Evolutionary conservation across 2,113 vertebrate genomes (phyloP).

Genomic region (Mesocricetus auratus): DNA sequence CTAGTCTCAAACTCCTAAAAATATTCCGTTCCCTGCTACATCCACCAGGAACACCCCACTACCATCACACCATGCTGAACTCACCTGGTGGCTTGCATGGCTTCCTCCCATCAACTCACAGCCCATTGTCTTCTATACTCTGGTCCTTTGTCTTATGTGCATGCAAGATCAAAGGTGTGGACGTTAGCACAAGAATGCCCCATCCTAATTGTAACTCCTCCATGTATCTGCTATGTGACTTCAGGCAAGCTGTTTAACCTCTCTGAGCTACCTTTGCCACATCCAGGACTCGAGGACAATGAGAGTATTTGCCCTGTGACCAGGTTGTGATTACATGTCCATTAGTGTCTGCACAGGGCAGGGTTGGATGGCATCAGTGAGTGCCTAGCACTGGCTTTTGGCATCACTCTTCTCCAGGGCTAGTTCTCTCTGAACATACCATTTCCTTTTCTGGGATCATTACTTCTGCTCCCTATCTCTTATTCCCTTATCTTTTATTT

Average conservation of each 20-base stretch:
- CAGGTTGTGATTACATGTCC: accelerated
- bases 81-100: accelerated
- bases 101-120: background rate
- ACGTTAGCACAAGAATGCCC: background rate
- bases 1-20: background rate
- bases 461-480: background rate
- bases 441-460: background rate
- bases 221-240: background rate
- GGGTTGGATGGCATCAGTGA: accelerated
- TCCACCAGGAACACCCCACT: background rate
- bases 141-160: background rate
- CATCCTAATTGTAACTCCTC: background rate
- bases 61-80: background rate
- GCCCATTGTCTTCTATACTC: background rate
- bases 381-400: background rate
- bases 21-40: background rate
- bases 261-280: background rate
- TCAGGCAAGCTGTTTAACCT: background rate
- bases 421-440: background rate
- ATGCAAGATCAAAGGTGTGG: background rate
- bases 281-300: background rate
- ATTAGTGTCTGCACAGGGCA: accelerated
- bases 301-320: background rate
- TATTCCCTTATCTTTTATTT: background rate
- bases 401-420: accelerated